A percentile compares a stretch with the other conserved stretches of the same genome.
phyloP scores from a whole-genome alignment of 2,797 vertebrate genomes.

The Poliocrania exsul region DNA sequence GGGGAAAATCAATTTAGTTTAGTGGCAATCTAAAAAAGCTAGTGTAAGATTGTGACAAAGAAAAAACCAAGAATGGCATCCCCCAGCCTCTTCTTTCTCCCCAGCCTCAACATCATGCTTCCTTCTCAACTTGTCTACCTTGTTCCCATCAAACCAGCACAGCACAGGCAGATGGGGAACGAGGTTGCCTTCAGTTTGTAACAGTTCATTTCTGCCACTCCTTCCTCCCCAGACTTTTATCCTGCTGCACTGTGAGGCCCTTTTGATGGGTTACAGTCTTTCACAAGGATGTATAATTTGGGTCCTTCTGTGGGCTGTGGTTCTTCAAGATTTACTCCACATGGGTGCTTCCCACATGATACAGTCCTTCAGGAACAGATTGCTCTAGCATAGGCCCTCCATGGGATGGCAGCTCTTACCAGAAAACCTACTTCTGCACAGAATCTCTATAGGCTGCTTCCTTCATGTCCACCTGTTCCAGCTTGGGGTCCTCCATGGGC shows the following conservation, averaged over 20 bases:
- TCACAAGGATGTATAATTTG: rapidly evolving
- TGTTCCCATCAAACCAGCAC: rapidly evolving
- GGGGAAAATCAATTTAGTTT: neutral
- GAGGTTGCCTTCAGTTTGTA: neutral
- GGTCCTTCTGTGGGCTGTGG: neutral
- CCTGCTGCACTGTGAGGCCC: neutral
- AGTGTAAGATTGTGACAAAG: neutral
- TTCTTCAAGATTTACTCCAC: neutral
- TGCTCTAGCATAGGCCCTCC: neutral
- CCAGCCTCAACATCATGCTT: neutral
- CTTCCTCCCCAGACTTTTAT: neutral
- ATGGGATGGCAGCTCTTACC: neutral
- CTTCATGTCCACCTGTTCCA: neutral
- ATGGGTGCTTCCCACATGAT: neutral
- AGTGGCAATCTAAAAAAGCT: neutral
- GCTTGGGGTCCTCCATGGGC: rapidly evolving
- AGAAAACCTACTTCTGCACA: neutral
- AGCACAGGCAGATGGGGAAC: neutral
- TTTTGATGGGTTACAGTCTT: neutral
- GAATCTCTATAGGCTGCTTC: neutral
- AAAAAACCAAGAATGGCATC: neutral
- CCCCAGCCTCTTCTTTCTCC: neutral
- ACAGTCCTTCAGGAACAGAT: neutral
- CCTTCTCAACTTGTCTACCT: neutral
- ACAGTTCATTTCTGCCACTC: neutral